Conservation (phyloP, 2,888 invertebrate genomes). For the Caenorhabditis sp. region DNA sequence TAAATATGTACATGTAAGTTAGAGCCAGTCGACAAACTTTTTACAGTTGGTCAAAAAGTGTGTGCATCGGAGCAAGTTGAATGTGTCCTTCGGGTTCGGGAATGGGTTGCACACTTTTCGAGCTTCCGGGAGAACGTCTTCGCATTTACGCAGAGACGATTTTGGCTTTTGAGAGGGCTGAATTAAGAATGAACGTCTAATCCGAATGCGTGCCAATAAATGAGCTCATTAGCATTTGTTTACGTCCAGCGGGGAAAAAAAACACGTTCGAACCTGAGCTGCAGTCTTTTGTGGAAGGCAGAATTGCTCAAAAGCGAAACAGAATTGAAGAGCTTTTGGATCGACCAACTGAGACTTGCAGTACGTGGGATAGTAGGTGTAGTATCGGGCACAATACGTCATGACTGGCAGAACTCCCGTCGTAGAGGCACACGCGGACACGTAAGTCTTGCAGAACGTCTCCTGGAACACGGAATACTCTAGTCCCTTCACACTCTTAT, state of each 20-base stretch:
- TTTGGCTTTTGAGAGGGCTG: slow-evolving; percentile 51
- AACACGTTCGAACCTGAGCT: slow-evolving; percentile 49
- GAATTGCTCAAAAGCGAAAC: slow-evolving; percentile 68
- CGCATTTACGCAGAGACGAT: slow-evolving; percentile 61
- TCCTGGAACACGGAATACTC: slow-evolving; percentile 39
- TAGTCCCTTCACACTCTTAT: neutral
- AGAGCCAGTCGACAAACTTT: slow-evolving; percentile 69
- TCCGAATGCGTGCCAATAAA: too few relatives aligned
- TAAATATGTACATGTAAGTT: slow-evolving; percentile 4
- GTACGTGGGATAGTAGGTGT: slow-evolving; percentile 60
- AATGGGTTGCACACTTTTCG: slow-evolving; percentile 70
- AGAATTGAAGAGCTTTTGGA: slow-evolving; percentile 57
- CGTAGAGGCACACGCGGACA: slow-evolving; percentile 60
- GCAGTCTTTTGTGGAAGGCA: slow-evolving; percentile 62
- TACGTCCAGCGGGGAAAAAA: too few relatives aligned
- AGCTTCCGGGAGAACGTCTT: slow-evolving; percentile 68
- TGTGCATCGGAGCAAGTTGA: slow-evolving; percentile 68
- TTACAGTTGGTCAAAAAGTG: slow-evolving; percentile 69
- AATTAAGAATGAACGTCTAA: neutral
- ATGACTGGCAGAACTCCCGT: slow-evolving; percentile 64
- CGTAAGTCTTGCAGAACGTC: slow-evolving; percentile 64
- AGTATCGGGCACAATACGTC: slow-evolving; percentile 65
- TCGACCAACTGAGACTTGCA: slow-evolving; percentile 54
- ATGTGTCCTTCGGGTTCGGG: slow-evolving; percentile 66
- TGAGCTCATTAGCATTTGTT: too few relatives aligned